Base-by-base conservation (phyloP, 2,888 invertebrate genomes). In the Microplitis deprimator region DNA sequence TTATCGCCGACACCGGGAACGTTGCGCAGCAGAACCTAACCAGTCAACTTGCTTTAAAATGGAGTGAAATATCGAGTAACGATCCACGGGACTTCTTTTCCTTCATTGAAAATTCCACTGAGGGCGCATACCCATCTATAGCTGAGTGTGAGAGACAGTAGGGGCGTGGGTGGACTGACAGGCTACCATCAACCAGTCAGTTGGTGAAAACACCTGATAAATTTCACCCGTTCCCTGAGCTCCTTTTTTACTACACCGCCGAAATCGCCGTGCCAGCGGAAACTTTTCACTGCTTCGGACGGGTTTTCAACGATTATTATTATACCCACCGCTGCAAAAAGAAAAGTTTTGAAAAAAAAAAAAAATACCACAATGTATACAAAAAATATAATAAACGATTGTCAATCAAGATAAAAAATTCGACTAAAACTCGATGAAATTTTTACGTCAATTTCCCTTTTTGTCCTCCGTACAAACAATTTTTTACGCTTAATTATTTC, bases 41-140 rank as follows among this genome's bases (percentile, higher is more conserved):
- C 77, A 79, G 79, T 80, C 76, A 78, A 78, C 76, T 80, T 77
- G 64, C 50, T 50, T 50, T 60, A 77, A 77, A 78, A 81, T 79
- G 76, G 80, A 79, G 81, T 81, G 80, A 81, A 81, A 80, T 81
- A 81, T 80, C 81, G 80, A 79, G 75, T 80, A 81, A 81, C 79
- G 81, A 81, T 80, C 77, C 76, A 72, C 80, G 76, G 60, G 73
- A 68, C 76, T 73, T 72, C 61, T 76, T 76, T 73, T 39, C 50
- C 17, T 69, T 72, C 62, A 59, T 73, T 77, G 60, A 67, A 62
- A 77, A 76, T 68, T 72, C 68, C 39, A 61, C 13, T 29, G 40
- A 64, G 64, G 40, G 40, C 65, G 16, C 16, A 20, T 38, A 75
- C 68, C 38, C 29, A n/a, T 29, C 10, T 39, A 64, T 16, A 20